These are phyloP conservation scores for Lasaia peninsularis DNA, from an alignment of 1,140 invertebrate genomes.

Conservation along the genomic window DNA sequence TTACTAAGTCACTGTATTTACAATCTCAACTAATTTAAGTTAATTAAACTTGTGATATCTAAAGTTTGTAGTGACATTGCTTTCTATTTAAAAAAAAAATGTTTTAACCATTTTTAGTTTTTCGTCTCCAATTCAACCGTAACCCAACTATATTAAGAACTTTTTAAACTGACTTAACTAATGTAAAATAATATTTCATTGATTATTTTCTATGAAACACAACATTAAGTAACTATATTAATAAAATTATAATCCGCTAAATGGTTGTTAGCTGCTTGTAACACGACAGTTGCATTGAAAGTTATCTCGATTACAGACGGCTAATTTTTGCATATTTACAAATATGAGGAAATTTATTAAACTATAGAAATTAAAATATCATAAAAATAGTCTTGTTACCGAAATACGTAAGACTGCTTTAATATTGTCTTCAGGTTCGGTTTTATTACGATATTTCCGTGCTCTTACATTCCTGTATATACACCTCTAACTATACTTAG, in stretches of 20 bases:
- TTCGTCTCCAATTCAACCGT: neutral
- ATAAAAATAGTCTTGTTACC: neutral
- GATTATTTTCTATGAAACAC: slow-evolving; percentile 1
- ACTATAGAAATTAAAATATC: neutral
- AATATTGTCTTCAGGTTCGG: neutral
- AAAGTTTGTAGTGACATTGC: no score
- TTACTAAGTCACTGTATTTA: no score
- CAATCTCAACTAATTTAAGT: no score
- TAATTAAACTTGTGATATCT: no score
- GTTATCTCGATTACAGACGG: neutral
- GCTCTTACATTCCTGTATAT: neutral
- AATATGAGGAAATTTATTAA: slow-evolving; percentile 1
- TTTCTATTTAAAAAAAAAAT: neutral
- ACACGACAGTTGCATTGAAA: neutral
- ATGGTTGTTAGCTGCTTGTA: neutral
- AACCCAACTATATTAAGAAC: neutral
- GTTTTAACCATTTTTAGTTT: slow-evolving; percentile 1
- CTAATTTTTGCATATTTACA: neutral
- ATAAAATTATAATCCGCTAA: neutral
- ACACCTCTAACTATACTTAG: neutral
- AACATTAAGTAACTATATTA: neutral
- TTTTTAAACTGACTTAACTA: neutral
- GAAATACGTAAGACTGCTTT: neutral
- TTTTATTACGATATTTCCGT: neutral
- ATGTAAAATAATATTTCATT: neutral